These are phyloP conservation scores for Drosophila rubida DNA, from an alignment of 2,888 invertebrate species.

Conservation along the genomic window DNA sequence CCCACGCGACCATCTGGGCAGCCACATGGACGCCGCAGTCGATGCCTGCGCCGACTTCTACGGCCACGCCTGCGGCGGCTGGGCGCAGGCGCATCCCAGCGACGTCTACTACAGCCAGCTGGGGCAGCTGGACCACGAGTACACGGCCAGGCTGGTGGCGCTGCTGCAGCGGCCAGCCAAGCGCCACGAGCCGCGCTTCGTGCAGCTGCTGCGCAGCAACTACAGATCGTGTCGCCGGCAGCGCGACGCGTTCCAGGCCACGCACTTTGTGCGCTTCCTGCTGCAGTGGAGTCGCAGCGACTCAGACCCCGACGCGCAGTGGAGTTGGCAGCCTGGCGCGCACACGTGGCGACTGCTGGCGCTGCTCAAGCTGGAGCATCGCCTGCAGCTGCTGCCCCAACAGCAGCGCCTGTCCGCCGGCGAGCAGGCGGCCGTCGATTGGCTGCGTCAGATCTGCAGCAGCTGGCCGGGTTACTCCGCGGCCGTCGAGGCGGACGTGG, in stretches of 20 bases:
- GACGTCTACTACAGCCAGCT: constrained; percentile 35
- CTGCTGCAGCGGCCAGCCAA: neutral
- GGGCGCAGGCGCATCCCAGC: constrained; percentile 23
- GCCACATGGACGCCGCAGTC: constrained; percentile 10
- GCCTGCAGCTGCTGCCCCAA: neutral
- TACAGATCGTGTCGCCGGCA: constrained; percentile 48
- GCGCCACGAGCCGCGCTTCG: constrained; percentile 28
- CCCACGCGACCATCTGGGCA: constrained; percentile 25
- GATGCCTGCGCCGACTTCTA: constrained; percentile 57
- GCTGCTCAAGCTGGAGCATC: neutral
- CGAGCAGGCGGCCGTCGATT: neutral
- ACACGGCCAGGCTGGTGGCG: neutral
- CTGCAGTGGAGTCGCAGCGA: neutral
- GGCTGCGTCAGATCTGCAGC: constrained; percentile 27
- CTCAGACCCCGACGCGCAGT: too few species aligned
- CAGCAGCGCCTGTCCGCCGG: neutral
- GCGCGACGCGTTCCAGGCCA: constrained; percentile 1
- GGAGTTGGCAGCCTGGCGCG: too few species aligned
- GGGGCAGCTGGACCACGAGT: constrained; percentile 43
- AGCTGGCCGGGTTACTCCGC: constrained; percentile 13
- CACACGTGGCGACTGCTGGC: neutral
- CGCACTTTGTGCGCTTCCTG: constrained; percentile 31
- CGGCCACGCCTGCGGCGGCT: constrained; percentile 55
- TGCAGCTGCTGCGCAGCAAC: constrained; percentile 29
- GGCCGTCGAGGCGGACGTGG: neutral